Conservation (phyloP, 2,888 invertebrate genomes). For the Phymatocera aterrima region DNA sequence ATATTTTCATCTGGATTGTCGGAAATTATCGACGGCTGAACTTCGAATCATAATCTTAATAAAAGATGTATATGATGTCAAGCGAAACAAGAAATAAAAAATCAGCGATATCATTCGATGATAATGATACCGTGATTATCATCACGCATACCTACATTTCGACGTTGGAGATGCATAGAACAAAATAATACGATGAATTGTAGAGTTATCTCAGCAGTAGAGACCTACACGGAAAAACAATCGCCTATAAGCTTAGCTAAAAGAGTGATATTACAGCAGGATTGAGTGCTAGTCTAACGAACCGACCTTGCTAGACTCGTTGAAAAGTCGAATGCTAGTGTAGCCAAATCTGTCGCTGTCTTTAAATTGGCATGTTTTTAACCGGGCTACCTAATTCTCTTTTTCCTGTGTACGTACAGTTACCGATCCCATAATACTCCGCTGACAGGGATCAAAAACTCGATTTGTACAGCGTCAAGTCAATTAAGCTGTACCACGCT, state of each 20-base stretch:
- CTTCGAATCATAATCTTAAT: background rate
- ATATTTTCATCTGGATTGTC: constrained; percentile 16
- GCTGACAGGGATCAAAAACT: background rate
- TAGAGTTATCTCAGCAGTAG: background rate
- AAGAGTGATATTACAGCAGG: too few species aligned
- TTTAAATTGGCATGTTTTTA: too few species aligned
- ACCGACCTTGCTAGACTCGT: too few species aligned
- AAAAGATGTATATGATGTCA: background rate
- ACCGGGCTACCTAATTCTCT: too few species aligned
- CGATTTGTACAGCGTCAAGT: background rate
- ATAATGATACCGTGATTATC: background rate
- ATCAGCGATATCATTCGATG: background rate
- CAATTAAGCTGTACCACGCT: background rate
- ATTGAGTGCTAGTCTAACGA: too few species aligned
- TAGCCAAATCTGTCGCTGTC: too few species aligned
- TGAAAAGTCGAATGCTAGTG: too few species aligned
- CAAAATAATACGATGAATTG: background rate
- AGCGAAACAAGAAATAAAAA: background rate
- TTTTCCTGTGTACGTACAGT: background rate
- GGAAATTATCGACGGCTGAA: background rate
- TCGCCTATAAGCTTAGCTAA: too few species aligned
- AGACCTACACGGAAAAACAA: too few species aligned
- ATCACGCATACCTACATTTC: background rate
- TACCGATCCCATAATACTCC: background rate
- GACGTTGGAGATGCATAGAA: background rate